phyloP scores from a whole-genome alignment of 2,888 invertebrate species.

The Metallyticus violacea region DNA sequence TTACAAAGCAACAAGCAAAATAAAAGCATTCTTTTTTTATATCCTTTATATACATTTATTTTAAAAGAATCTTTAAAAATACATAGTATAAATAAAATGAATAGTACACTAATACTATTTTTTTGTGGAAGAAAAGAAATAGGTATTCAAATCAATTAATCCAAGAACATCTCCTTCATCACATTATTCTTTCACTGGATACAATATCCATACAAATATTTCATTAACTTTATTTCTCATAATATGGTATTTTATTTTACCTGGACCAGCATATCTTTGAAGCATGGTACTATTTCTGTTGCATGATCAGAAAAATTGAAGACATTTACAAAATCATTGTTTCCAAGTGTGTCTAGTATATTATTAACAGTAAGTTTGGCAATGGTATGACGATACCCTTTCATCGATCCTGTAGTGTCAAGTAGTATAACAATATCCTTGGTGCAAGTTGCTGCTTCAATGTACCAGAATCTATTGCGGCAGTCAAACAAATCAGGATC shows the following conservation, averaged over 20 bases:
- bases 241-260: constrained; percentile 45
- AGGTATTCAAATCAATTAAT: too few relatives aligned
- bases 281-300: constrained; percentile 78
- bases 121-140: too few relatives aligned
- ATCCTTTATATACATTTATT: too few relatives aligned
- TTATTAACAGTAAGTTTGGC: constrained; percentile 84
- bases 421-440: constrained; percentile 95
- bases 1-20: too few relatives aligned
- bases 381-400: constrained; percentile 68
- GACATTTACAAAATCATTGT: constrained; percentile 96
- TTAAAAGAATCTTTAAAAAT: too few relatives aligned
- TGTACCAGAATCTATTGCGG: constrained; percentile 90
- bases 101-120: too few relatives aligned
- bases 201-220: too few relatives aligned
- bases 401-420: constrained; percentile 97
- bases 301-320: constrained; percentile 70
- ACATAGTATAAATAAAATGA: too few relatives aligned
- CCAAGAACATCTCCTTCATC: too few relatives aligned
- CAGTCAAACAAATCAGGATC: constrained; percentile 84
- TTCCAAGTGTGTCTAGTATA: constrained; percentile 91
- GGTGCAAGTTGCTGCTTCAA: constrained; percentile 95
- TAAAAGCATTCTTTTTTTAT: too few relatives aligned
- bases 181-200: too few relatives aligned
- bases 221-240: not conserved
- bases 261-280: constrained; percentile 74